These are phyloP conservation scores for Hippopotamus amphibius DNA, from an alignment of 2,113 vertebrate genomes.

Conservation along the genomic window DNA sequence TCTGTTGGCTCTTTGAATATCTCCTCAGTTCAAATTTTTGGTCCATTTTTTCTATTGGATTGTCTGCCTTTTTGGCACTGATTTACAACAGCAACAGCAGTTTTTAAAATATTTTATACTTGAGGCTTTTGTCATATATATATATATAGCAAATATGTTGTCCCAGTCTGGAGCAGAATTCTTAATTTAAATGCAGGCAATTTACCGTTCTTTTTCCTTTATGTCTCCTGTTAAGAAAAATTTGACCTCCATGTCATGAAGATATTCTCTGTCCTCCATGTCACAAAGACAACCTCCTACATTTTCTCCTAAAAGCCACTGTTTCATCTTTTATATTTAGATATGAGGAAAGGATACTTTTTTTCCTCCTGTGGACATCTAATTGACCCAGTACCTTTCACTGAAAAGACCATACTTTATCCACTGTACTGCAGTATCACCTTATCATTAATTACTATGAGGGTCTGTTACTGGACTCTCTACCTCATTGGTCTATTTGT, in stretches of 20 bases:
- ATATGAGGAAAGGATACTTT: background rate
- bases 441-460: background rate
- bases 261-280: background rate
- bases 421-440: background rate
- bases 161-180: background rate
- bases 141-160: background rate
- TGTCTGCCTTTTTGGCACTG: background rate
- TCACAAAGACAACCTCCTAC: background rate
- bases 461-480: background rate
- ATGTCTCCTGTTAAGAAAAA: background rate
- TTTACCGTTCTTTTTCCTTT: constrained; percentile 15
- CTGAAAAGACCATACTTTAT: background rate
- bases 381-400: background rate
- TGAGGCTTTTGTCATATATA: background rate
- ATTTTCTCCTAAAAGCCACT: constrained; percentile 11
- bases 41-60: background rate
- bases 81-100: background rate
- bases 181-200: background rate
- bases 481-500: background rate
- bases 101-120: background rate
- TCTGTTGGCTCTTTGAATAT: background rate
- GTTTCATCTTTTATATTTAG: constrained; percentile 15
- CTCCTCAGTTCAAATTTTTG: background rate
- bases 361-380: background rate
- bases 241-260: background rate